Conservation (phyloP, 2,797 vertebrate species). For the Coluber constrictor region DNA sequence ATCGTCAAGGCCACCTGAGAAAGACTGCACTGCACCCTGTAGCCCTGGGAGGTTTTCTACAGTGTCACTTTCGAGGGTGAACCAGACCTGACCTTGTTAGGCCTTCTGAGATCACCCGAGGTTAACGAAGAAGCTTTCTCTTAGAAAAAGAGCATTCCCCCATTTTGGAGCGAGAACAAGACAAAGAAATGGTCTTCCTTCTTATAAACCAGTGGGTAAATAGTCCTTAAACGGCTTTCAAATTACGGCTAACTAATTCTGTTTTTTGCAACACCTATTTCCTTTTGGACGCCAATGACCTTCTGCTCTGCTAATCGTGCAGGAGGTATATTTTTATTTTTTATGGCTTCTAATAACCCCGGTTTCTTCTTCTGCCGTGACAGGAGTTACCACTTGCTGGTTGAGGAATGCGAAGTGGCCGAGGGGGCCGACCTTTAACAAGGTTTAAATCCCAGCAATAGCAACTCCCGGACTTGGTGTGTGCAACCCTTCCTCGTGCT, state of each 20-base stretch:
- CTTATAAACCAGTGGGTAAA: slow-evolving; percentile 24
- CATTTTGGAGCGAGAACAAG: background rate
- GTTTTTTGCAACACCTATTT: slow-evolving; percentile 47
- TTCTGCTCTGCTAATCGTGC: slow-evolving; percentile 64
- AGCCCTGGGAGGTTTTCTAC: background rate
- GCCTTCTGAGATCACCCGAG: background rate
- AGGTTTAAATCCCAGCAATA: slow-evolving; percentile 74
- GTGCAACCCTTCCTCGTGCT: slow-evolving; percentile 68
- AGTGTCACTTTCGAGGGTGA: background rate
- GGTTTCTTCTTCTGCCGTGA: slow-evolving; percentile 63
- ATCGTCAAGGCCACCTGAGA: background rate
- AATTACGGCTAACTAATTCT: slow-evolving; percentile 54
- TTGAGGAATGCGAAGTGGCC: slow-evolving; percentile 65
- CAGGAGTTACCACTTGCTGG: slow-evolving; percentile 58
- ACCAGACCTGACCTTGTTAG: background rate
- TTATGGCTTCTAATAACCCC: slow-evolving; percentile 69
- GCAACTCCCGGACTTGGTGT: slow-evolving; percentile 73
- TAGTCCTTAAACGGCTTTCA: slow-evolving; percentile 39
- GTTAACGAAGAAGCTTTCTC: background rate
- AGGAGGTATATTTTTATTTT: slow-evolving; percentile 67
- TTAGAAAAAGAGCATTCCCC: background rate
- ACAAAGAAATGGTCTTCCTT: background rate
- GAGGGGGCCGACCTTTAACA: slow-evolving; percentile 70
- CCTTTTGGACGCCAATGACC: slow-evolving; percentile 51
- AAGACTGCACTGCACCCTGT: background rate